Percentiles rank a stretch among this genome's conserved stretches.
phyloP scores from a whole-genome alignment of 2,797 vertebrate species.

The Leuciscus waleckii region DNA sequence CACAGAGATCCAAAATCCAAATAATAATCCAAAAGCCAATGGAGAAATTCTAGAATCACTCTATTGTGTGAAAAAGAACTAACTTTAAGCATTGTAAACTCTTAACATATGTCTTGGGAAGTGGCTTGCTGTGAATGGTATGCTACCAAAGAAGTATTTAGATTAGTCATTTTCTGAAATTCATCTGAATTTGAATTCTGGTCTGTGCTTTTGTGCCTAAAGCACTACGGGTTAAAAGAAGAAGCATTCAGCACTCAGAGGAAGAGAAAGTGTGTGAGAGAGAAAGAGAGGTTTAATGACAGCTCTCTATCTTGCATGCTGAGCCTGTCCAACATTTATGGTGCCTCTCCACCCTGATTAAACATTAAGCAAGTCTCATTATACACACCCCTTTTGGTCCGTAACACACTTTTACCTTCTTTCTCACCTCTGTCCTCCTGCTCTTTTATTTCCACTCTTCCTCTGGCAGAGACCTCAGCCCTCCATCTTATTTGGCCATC shows the following conservation, averaged over 20 bases:
- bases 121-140: neutral
- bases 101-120: neutral
- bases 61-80: neutral
- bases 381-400: slow-evolving; percentile 62
- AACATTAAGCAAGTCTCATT: slow-evolving; percentile 72
- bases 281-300: slow-evolving; percentile 55
- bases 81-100: neutral
- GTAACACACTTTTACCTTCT: slow-evolving; percentile 67
- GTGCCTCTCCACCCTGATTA: slow-evolving; percentile 67
- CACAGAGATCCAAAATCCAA: neutral
- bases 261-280: neutral
- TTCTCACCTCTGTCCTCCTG: slow-evolving; percentile 45
- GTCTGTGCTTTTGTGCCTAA: neutral
- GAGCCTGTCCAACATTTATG: slow-evolving; percentile 70
- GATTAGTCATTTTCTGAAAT: neutral
- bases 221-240: neutral
- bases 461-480: slow-evolving; percentile 1
- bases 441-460: slow-evolving; percentile 42
- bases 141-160: neutral
- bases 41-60: neutral
- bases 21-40: neutral
- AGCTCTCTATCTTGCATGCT: slow-evolving; percentile 62
- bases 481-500: neutral
- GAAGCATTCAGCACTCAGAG: slow-evolving; percentile 44
- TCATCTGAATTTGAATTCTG: neutral